Evolutionary conservation across 2,888 invertebrate species (phyloP).

Genomic region (Philonicus albiceps): DNA sequence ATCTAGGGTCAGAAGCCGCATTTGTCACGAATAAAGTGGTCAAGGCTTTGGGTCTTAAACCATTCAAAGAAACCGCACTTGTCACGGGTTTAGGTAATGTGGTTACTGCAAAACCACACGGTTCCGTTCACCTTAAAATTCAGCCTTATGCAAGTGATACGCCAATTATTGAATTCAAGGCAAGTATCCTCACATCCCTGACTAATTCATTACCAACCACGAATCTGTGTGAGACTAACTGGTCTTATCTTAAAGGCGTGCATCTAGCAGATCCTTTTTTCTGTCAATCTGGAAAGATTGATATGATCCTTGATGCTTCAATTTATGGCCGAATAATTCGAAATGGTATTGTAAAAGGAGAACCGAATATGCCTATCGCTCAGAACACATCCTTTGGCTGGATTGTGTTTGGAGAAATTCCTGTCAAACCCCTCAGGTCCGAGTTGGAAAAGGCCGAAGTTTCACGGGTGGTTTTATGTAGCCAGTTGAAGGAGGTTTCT

Average conservation of each 20-base stretch:
- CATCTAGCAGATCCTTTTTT: background rate
- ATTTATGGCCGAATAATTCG: background rate
- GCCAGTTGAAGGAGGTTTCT: background rate
- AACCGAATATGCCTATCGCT: background rate
- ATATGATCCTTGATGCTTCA: constrained; percentile 3
- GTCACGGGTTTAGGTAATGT: background rate
- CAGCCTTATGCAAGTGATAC: background rate
- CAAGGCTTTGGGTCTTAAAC: background rate
- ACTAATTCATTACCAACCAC: background rate
- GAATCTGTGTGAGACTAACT: background rate
- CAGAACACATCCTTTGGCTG: background rate
- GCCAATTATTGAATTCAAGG: background rate
- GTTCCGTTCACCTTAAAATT: background rate
- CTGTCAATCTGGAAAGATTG: background rate
- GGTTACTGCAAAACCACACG: background rate
- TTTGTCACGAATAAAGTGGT: background rate
- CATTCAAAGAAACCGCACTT: background rate
- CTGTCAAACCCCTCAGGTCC: too few species aligned
- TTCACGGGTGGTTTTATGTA: too few species aligned
- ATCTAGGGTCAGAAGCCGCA: background rate
- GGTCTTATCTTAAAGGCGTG: background rate
- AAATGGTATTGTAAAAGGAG: background rate
- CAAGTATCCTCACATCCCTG: background rate
- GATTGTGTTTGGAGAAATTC: background rate
- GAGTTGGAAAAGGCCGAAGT: too few species aligned